Evolutionary conservation across 2,888 invertebrate genomes (phyloP).

Genomic region (Stenichneumon culpator): DNA sequence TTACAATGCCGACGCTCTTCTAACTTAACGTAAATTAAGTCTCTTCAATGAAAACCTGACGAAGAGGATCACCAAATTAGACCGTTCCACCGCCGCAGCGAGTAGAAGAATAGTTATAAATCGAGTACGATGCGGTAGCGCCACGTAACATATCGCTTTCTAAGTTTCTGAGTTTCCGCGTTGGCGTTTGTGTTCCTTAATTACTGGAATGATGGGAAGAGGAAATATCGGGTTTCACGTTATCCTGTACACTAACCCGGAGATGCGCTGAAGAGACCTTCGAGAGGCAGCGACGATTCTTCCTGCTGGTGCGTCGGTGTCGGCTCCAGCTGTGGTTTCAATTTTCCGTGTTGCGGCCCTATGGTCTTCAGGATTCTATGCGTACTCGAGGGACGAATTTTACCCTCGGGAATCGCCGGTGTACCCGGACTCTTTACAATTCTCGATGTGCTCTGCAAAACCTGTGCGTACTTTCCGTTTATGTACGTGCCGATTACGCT

Average conservation of each 20-base stretch:
- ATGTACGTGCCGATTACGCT: slow-evolving; percentile 96
- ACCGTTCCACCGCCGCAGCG: too few relatives aligned
- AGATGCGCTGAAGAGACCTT: slow-evolving; percentile 86
- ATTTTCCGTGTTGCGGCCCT: slow-evolving; percentile 87
- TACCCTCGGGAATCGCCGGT: slow-evolving; percentile 85
- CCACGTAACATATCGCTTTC: slow-evolving; percentile 31
- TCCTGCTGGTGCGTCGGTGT: slow-evolving; percentile 88
- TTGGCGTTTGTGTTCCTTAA: slow-evolving; percentile 3
- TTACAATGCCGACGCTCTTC: too few relatives aligned
- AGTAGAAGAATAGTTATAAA: neutral
- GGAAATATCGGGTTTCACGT: neutral
- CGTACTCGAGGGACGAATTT: slow-evolving; percentile 89
- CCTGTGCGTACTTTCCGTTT: slow-evolving; percentile 95
- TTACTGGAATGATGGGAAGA: slow-evolving; percentile 7
- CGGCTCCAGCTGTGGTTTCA: slow-evolving; percentile 88
- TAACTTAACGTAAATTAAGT: too few relatives aligned
- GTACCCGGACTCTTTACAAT: slow-evolving; percentile 83
- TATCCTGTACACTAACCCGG: slow-evolving; percentile 80
- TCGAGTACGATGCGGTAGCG: slow-evolving; percentile 7
- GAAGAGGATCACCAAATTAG: too few relatives aligned
- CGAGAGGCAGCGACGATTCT: slow-evolving; percentile 87
- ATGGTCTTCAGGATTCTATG: slow-evolving; percentile 92
- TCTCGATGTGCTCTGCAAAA: slow-evolving; percentile 92
- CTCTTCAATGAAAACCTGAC: too few relatives aligned
- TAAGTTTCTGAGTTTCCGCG: slow-evolving; percentile 6